These are phyloP conservation scores for Amiota communis DNA, from an alignment of 2,888 invertebrate genomes.

Conservation along the genomic window DNA sequence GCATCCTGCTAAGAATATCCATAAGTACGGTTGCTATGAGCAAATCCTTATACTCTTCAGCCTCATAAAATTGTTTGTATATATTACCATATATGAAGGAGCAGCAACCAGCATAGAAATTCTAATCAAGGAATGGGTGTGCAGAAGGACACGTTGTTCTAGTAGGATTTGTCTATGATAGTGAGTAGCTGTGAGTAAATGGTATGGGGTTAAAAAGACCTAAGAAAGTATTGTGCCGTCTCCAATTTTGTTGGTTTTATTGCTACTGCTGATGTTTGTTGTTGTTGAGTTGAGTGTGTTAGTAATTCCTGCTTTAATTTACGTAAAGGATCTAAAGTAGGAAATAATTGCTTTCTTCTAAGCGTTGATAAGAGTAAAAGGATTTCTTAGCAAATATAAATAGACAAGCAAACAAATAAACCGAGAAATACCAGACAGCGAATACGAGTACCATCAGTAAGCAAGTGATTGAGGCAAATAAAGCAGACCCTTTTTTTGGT, in stretches of 20 bases:
- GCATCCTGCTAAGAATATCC: neutral
- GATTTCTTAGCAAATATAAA: conserved; percentile 52
- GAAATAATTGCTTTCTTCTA: conserved; percentile 62
- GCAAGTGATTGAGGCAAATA: neutral
- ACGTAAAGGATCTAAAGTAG: conserved; percentile 59
- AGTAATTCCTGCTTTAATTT: conserved; percentile 59
- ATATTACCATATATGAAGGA: conserved; percentile 51
- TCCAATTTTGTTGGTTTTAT: neutral
- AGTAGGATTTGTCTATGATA: conserved; percentile 40
- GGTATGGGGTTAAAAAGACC: neutral
- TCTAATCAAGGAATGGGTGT: no score
- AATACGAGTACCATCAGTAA: no score
- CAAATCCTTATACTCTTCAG: conserved; percentile 9
- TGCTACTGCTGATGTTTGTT: neutral
- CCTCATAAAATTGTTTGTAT: conserved; percentile 36
- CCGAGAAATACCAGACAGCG: neutral
- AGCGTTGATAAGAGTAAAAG: conserved; percentile 61
- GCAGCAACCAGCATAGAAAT: neutral
- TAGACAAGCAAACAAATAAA: neutral
- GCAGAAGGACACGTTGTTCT: neutral
- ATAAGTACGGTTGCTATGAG: neutral
- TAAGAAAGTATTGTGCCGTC: neutral
- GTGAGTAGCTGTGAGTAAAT: conserved; percentile 16
- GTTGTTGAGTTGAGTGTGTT: conserved; percentile 39
- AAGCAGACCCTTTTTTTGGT: neutral